Evolutionary conservation across 2,888 invertebrate species (phyloP), one percentile per base, ranked within the genome.

Genomic region (Drosophila acutilabella): DNA sequence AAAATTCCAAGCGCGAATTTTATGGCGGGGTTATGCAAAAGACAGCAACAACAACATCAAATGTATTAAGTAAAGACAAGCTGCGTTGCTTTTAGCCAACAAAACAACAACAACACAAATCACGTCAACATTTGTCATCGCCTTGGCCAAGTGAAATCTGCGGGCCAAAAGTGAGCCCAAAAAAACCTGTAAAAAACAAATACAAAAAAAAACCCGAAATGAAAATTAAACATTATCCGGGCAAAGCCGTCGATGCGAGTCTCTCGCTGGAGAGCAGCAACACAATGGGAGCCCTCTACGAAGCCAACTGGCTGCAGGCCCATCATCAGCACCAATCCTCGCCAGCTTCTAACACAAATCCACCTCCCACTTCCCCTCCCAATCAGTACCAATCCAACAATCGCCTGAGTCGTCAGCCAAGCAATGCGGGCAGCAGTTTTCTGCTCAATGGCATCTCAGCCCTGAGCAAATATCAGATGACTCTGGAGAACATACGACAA

Each of bases 191-290:
- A 42, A 56, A 40, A 20, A 53, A 36, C 23, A 48, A 42, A 61
- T 51, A 56, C 5, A 47, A 23, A 69, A 47, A 23, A 69, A 60
- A 53, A 44, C 10, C 52, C 47, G 14, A 88, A 52, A 97, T 97
- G 97, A 96, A 96, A 94, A 96, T 97, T 78, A 95, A 96, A 91
- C 95, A 96, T 88, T 96, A 97, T 92, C 97, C 97, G 45, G 97
- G 97, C 77, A 96, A 96, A 93, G 97, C 95, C 76, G 96, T 96
- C 89, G 94, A 95, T 62, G 94, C 95, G 59, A 94, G 94, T 92
- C 90, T 94, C 68, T 93, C 95, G 62, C 94, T 96, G 94, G 96
- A 96, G 91, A 94, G 94, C 80, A 95, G 95, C 79, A 94, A 94
- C 85, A 94, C 95, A 71, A 95, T 96, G 96, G 95, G 95, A 83